Evolutionary conservation across 2,888 invertebrate species (phyloP).

Genomic region (Catocala nupta): DNA sequence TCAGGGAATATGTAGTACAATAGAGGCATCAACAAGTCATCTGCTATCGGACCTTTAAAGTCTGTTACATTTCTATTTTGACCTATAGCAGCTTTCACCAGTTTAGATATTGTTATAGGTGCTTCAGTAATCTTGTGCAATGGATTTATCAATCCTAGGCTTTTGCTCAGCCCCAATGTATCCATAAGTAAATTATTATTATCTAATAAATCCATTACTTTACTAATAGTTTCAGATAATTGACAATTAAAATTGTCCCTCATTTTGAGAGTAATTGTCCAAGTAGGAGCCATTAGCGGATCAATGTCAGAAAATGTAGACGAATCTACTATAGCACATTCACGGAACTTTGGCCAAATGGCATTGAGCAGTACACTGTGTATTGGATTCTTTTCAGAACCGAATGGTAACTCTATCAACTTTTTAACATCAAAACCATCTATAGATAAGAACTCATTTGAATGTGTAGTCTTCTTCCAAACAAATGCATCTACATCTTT

Average conservation of each 20-base stretch:
- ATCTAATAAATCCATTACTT: constrained; percentile 90
- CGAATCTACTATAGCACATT: constrained; percentile 95
- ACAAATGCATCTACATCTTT: constrained; percentile 88
- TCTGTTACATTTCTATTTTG: constrained; percentile 87
- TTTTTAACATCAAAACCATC: constrained; percentile 83
- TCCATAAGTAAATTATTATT: constrained; percentile 82
- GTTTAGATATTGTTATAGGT: constrained; percentile 89
- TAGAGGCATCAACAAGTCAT: constrained; percentile 91
- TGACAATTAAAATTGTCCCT: constrained; percentile 91
- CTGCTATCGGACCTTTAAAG: constrained; percentile 91
- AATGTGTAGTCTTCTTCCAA: constrained; percentile 87
- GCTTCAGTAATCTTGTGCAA: constrained; percentile 92
- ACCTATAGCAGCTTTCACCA: constrained; percentile 85
- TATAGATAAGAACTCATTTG: constrained; percentile 82
- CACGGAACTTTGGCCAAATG: constrained; percentile 95
- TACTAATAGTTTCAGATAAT: constrained; percentile 91
- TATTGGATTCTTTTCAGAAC: constrained; percentile 93
- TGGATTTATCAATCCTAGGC: constrained; percentile 86
- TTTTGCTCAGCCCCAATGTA: constrained; percentile 79
- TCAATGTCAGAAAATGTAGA: constrained; percentile 96
- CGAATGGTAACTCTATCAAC: constrained; percentile 91
- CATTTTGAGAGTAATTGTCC: constrained; percentile 91
- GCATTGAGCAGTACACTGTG: constrained; percentile 92
- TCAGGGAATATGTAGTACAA: constrained; percentile 96
- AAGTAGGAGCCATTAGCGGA: constrained; percentile 92